Evolutionary conservation across 1,140 invertebrate genomes (phyloP), one percentile per base, ranked within the genome.

Genomic region (Latrodectus geometricus): DNA sequence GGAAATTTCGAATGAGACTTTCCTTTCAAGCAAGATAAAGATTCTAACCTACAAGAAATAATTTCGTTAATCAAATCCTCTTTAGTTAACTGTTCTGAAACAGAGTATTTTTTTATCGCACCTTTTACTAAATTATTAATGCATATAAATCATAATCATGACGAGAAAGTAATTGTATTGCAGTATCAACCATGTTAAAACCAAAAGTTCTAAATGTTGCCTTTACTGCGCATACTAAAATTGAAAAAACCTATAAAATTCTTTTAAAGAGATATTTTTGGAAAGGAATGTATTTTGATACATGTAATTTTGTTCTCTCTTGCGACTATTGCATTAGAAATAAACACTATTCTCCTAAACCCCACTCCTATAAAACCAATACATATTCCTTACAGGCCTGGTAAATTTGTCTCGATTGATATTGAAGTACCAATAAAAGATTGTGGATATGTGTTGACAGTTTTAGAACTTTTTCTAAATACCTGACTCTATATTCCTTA

Each of bases 211-310:
- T 20, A 49, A 73, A 11, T 15, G 17, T 73, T 23, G 15, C 70
- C 35, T 23, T 23, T 73, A 11, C 20, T 73, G 70, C 14, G 8
- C 14, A 23, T 9, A n/a, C n/a, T n/a, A n/a, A n/a, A n/a, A n/a
- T n/a, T n/a, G n/a, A n/a, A n/a, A n/a, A n/a, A n/a, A n/a, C 70
- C 5, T 73, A 73, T 73, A 23, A 49, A 73, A 9, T 73, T 35
- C 9, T 73, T 8, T 48, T 23, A 11, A 48, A 23, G 9, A 73
- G 20, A 11, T 35, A 73, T n/a, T n/a, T n/a, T 21, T 69, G 70
- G 70, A 73, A 48, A 17, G 70, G 70, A 23, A 11, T 9, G 17
- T 73, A 73, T 49, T 8, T 9, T 73, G 70, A 73, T 49, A 69
- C 48, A 49, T 49, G 20, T 23, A 48, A 17, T 73, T 49, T 8